Conservation (phyloP, 2,888 invertebrate species). For the Drosophila multiciliata region DNA sequence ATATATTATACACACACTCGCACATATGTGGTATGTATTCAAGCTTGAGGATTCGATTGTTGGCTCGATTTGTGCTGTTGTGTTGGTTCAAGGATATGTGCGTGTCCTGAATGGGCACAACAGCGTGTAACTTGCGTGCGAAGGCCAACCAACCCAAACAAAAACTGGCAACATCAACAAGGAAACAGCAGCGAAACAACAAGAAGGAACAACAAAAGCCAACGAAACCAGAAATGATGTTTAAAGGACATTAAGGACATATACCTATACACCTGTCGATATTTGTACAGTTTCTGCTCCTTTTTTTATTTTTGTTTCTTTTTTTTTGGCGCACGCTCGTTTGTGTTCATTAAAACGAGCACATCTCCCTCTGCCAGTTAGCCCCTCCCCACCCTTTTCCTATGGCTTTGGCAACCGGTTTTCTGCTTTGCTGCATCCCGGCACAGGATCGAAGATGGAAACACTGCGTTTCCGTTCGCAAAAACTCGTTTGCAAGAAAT, state of each 20-base stretch:
- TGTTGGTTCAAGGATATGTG: conserved; percentile 68
- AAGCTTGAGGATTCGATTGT: conserved; percentile 31
- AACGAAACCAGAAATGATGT: conserved; percentile 63
- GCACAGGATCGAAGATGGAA: conserved; percentile 57
- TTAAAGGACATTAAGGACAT: conserved; percentile 74
- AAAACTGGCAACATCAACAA: conserved; percentile 18
- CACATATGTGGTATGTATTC: conserved; percentile 7
- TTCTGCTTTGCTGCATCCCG: conserved; percentile 32
- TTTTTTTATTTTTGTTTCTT: conserved; percentile 47
- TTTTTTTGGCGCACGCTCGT: conserved; percentile 60
- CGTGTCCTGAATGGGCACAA: conserved; percentile 61
- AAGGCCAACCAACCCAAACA: conserved; percentile 60
- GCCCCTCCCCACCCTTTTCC: too few relatives aligned
- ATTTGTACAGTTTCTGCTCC: conserved; percentile 59
- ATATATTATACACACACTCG: conserved; percentile 19
- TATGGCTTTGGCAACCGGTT: conserved; percentile 45
- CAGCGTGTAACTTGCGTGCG: conserved; percentile 65
- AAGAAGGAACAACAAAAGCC: conserved; percentile 27
- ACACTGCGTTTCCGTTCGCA: conserved; percentile 56
- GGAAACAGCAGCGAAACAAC: conserved; percentile 18
- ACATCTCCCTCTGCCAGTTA: conserved; percentile 1
- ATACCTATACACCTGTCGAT: conserved; percentile 76
- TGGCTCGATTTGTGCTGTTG: conserved; percentile 13
- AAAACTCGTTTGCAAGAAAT: conserved; percentile 56
- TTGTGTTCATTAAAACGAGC: conserved; percentile 49